Evolutionary conservation across 2,888 invertebrate species (phyloP).

Genomic region (Brenthis daphne): DNA sequence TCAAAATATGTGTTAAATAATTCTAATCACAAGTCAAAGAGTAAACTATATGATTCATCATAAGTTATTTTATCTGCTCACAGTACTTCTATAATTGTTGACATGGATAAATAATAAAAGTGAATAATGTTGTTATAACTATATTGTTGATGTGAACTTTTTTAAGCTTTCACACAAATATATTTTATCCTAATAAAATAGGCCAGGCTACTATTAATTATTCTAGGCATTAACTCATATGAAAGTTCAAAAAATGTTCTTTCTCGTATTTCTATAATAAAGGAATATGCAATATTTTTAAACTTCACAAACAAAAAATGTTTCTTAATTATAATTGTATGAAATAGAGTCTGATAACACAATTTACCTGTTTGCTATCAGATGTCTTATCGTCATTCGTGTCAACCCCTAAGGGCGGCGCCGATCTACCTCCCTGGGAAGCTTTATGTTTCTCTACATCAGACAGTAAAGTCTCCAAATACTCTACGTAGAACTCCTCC

Average conservation of each 20-base stretch:
- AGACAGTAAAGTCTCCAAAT: constrained; percentile 90
- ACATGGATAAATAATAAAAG: background rate
- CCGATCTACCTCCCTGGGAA: constrained; percentile 72
- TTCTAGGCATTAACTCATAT: no score
- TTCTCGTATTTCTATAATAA: no score
- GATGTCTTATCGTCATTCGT: constrained; percentile 72
- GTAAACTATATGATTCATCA: constrained; percentile 19
- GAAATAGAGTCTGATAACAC: constrained; percentile 38
- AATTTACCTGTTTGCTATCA: constrained; percentile 75
- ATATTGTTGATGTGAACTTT: background rate
- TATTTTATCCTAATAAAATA: no score
- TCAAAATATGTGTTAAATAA: background rate
- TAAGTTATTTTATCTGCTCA: constrained; percentile 6
- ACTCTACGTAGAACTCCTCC: constrained; percentile 95
- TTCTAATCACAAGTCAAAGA: background rate
- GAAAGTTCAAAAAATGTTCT: no score
- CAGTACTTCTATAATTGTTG: constrained; percentile 1
- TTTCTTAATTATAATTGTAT: background rate
- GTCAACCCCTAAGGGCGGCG: constrained; percentile 76
- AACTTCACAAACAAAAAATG: no score
- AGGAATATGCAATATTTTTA: no score
- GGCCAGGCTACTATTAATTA: no score
- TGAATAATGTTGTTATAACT: constrained; percentile 1
- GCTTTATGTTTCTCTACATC: constrained; percentile 92
- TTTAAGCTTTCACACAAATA: background rate